These are phyloP conservation scores for Microhierax caerulescens DNA, from an alignment of 2,797 vertebrate species.

Conservation along the genomic window DNA sequence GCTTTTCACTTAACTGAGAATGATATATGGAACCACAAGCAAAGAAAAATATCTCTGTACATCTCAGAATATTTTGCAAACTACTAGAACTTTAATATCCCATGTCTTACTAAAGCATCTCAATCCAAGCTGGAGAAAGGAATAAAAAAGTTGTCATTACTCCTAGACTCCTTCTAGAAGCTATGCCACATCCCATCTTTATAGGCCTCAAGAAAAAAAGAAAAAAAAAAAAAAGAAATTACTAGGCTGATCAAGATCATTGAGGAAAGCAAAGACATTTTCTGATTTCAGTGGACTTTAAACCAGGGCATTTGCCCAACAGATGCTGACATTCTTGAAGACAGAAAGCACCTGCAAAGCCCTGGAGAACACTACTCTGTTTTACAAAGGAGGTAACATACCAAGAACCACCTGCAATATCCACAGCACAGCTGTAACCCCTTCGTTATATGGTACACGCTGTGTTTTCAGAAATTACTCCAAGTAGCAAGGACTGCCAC, in stretches of 20 bases:
- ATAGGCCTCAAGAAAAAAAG: neutral
- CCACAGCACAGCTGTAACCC: neutral
- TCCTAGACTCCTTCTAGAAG: neutral
- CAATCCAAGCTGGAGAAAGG: neutral
- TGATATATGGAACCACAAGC: neutral
- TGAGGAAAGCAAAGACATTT: neutral
- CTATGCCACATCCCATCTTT: neutral
- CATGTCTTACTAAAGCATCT: neutral
- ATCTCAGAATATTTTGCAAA: neutral
- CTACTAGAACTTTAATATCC: neutral
- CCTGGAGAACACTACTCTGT: neutral
- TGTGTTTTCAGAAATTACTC: neutral
- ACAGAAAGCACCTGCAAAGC: neutral
- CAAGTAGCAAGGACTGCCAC: neutral
- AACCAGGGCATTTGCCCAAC: neutral
- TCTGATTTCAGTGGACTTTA: neutral
- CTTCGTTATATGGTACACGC: neutral
- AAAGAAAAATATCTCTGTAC: neutral
- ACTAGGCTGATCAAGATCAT: fast-evolving
- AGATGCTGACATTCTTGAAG: neutral
- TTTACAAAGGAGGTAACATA: neutral
- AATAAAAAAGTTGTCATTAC: neutral
- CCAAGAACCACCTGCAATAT: neutral
- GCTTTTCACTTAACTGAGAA: neutral
- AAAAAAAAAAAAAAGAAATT: neutral